A percentile compares a stretch with the other conserved stretches of the same genome.
These are phyloP conservation scores for Myotis lucifugus DNA, from an alignment of 2,113 vertebrate species.

Conservation along the genomic window DNA sequence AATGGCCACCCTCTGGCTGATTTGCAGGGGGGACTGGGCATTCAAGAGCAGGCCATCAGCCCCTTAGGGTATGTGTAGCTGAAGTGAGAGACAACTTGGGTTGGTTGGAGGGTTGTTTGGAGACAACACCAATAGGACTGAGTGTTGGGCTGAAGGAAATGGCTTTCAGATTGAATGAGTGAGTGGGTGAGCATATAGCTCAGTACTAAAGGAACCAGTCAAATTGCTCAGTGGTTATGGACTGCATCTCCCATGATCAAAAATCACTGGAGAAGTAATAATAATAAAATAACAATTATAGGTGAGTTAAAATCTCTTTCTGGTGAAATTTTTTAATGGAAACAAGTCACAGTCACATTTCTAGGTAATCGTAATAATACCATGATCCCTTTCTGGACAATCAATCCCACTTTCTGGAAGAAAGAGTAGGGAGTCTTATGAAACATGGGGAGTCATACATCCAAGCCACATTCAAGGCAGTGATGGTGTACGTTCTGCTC, in stretches of 20 bases:
- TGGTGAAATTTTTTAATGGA: neutral
- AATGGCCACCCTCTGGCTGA: neutral
- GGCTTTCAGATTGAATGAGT: neutral
- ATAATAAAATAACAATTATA: neutral
- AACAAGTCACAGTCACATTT: neutral
- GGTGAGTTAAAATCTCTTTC: neutral
- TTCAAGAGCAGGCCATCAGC: neutral
- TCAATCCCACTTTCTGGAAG: neutral
- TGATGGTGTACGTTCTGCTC: rapidly evolving
- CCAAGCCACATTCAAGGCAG: neutral
- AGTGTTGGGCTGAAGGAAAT: neutral
- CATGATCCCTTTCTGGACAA: neutral
- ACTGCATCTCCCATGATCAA: neutral
- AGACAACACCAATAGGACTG: neutral
- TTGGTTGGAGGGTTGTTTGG: too few relatives aligned
- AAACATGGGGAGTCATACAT: neutral
- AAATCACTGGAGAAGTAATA: neutral
- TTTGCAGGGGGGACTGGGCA: neutral
- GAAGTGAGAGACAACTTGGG: neutral
- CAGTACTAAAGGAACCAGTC: neutral
- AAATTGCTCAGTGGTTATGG: neutral
- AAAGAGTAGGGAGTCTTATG: neutral
- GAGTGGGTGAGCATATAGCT: neutral
- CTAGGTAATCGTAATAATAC: neutral
- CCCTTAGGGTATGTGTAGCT: neutral